Evolutionary conservation across 2,888 invertebrate genomes (phyloP).

Genomic region (Melikaiella ostensackeni): DNA sequence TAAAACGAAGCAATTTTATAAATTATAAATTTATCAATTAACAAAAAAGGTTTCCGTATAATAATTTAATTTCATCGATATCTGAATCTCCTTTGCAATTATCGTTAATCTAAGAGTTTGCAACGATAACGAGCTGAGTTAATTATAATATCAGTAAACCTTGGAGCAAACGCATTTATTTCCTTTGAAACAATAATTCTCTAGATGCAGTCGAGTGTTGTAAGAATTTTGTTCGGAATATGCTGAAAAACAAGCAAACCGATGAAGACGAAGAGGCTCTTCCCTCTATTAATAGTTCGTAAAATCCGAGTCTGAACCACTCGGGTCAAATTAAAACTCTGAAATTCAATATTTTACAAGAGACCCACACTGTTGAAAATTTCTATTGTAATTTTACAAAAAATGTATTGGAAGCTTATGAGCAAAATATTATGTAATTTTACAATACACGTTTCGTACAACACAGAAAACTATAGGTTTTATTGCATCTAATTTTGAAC

Average conservation of each 20-base stretch:
- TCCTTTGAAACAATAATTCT: not conserved
- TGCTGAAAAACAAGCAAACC: conserved; percentile 15
- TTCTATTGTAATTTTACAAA: no score
- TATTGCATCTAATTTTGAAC: no score
- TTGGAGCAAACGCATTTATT: not conserved
- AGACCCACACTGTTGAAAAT: no score
- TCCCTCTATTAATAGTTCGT: not conserved
- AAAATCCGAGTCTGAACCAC: conserved; percentile 5
- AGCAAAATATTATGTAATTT: no score
- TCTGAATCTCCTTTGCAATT: not conserved
- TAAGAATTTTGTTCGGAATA: conserved; percentile 20
- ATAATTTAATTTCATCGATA: not conserved
- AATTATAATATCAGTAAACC: conserved; percentile 4
- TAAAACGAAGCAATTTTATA: no score
- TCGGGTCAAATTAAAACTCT: conserved; percentile 15
- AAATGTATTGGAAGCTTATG: no score
- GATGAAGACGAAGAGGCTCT: conserved; percentile 14
- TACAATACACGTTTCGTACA: no score
- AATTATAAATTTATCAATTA: no score
- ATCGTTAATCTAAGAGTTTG: not conserved
- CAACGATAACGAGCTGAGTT: not conserved
- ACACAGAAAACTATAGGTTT: no score
- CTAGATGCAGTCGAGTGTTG: not conserved
- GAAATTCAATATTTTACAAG: not conserved
- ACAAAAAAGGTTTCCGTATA: no score